Conservation (phyloP, 2,113 vertebrate genomes). For the Tetrax tetrax region DNA sequence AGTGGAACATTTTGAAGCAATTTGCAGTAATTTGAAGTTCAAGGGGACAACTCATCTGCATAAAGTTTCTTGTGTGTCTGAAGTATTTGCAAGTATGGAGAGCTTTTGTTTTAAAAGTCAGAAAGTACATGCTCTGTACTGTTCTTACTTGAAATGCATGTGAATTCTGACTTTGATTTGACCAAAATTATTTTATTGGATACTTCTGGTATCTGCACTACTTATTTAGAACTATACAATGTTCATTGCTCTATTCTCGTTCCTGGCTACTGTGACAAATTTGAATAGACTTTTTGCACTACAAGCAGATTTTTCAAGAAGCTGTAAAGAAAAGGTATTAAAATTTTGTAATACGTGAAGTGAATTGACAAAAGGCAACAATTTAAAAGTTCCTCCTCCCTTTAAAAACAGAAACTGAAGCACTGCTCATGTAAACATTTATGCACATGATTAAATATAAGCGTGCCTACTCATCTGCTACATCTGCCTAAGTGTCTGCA, state of each 20-base stretch:
- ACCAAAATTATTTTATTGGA: background rate
- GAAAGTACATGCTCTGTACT: background rate
- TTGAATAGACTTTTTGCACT: background rate
- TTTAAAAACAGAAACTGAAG: background rate
- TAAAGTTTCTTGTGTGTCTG: background rate
- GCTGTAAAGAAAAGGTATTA: background rate
- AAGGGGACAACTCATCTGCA: background rate
- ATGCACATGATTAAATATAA: background rate
- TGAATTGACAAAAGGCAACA: background rate
- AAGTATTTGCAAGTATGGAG: background rate
- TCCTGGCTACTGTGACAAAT: background rate
- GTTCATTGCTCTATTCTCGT: background rate
- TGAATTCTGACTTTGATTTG: background rate
- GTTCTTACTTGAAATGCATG: background rate
- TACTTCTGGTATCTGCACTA: background rate
- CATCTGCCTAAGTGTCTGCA: conserved; percentile 1
- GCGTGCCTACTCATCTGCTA: background rate
- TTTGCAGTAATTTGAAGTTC: background rate
- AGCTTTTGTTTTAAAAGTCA: background rate
- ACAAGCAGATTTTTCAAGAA: background rate
- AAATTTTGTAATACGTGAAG: background rate
- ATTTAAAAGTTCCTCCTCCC: background rate
- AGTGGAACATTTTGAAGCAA: background rate
- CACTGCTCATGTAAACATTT: background rate
- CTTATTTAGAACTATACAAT: background rate